Evolutionary conservation across 2,888 invertebrate genomes (phyloP).

Genomic region (Acrobasis consociella): DNA sequence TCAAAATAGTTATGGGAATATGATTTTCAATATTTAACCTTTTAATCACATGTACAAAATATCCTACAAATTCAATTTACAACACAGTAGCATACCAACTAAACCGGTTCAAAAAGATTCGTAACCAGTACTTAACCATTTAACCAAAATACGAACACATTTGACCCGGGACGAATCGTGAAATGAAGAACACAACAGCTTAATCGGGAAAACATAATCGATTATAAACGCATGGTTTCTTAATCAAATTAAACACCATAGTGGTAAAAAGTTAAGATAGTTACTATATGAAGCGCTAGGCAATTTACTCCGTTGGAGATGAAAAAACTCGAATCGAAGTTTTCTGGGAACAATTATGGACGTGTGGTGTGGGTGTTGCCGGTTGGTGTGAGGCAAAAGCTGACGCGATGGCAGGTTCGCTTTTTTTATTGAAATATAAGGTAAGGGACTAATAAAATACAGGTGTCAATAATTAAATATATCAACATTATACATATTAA

Average conservation of each 20-base stretch:
- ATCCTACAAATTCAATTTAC: no score
- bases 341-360: slow-evolving; percentile 73
- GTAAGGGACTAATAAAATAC: no score
- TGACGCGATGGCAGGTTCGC: slow-evolving; percentile 24
- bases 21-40: no score
- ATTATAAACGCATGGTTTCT: slow-evolving; percentile 33
- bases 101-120: not conserved
- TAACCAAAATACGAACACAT: slow-evolving; percentile 28
- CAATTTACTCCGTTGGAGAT: slow-evolving; percentile 44
- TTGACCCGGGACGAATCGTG: slow-evolving; percentile 38
- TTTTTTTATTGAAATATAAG: no score
- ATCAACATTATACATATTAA: no score
- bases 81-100: not conserved
- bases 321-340: slow-evolving; percentile 61
- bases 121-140: not conserved
- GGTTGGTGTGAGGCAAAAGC: slow-evolving; percentile 38
- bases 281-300: slow-evolving; percentile 21
- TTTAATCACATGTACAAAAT: no score
- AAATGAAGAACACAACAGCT: slow-evolving; percentile 40
- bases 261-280: slow-evolving; percentile 13
- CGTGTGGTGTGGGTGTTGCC: slow-evolving; percentile 59
- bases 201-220: slow-evolving; percentile 42
- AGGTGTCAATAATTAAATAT: no score
- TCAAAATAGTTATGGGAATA: no score
- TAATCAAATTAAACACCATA: slow-evolving; percentile 36